phyloP scores from a whole-genome alignment of 2,797 vertebrate genomes.

The Alexandromys oeconomus region DNA sequence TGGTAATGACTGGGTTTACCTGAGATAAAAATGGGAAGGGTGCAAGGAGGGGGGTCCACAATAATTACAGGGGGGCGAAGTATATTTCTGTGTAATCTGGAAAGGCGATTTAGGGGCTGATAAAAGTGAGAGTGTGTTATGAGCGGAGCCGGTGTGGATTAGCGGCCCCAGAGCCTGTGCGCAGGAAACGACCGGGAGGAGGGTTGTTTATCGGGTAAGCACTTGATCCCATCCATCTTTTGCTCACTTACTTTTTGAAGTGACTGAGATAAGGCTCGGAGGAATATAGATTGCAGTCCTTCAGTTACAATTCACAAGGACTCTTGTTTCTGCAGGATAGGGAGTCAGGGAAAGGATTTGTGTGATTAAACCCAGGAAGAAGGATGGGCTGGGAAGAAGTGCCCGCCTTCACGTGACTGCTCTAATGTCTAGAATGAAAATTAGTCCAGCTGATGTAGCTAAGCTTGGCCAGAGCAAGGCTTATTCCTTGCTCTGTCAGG shows the following conservation, averaged over 20 bases:
- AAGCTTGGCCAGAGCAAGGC: background rate
- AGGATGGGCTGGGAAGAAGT: background rate
- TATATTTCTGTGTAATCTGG: conserved; percentile 83
- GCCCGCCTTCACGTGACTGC: background rate
- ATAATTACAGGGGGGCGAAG: conserved; percentile 85
- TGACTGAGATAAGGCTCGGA: conserved; percentile 57
- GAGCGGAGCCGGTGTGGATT: conserved; percentile 74
- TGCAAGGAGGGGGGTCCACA: conserved; percentile 77
- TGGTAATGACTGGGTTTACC: conserved; percentile 88
- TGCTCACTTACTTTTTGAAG: conserved; percentile 48
- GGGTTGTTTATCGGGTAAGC: conserved; percentile 65
- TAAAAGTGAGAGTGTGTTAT: conserved; percentile 78
- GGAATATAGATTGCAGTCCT: background rate
- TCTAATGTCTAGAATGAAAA: conserved; percentile 47
- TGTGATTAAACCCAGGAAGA: conserved; percentile 60
- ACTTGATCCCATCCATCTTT: conserved; percentile 34
- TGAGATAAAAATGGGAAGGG: conserved; percentile 87
- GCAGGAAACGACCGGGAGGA: conserved; percentile 68
- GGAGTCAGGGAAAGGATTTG: background rate
- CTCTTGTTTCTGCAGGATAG: conserved; percentile 61
- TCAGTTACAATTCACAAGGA: conserved; percentile 44
- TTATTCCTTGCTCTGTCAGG: background rate
- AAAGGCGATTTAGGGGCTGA: conserved; percentile 85
- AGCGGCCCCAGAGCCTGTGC: conserved; percentile 75
- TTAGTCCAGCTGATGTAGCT: background rate